Evolutionary conservation across 2,797 vertebrate genomes (phyloP), one percentile per base, ranked within the genome.

Genomic region (Zalophus californianus): DNA sequence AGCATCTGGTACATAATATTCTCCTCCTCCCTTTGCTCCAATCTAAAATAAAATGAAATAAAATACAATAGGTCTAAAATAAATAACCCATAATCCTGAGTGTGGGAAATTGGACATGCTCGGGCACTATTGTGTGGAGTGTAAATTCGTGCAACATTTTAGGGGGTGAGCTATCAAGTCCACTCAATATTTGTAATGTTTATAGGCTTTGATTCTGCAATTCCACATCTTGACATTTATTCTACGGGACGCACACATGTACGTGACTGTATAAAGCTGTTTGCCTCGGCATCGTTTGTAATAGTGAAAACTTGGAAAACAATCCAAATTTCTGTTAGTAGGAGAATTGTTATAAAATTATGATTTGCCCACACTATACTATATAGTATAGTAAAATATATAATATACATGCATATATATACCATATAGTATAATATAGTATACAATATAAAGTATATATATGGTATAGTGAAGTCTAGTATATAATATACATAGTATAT

Each of bases 111-210:
- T 3, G 6, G 80, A 54, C 18, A 18, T 0, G 29, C 38, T 75
- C 29, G 16, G 70, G 50, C 0, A 0, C 8, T 18, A 0, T 21
- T 7, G 10, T 1, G 3, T 54, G 58, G 13, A n/a, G 9, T 25
- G 1, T 6, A 25, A 38, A 3, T 64, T 27, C 1, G 38, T 32
- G 29, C 20, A n/a, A n/a, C 20, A 13, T 72, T 72, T 82, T 86
- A 85, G 58, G 54, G 21, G 58, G 8, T 14, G 27, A 32, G 5
- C 62, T 90, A 54, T 21, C 60, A 62, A 7, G 12, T 60, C 60
- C 41, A 62, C 56, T 50, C 32, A 50, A 35, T 48, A 14, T 48
- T n/a, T 72, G 18, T 25, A 12, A 75, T n/a, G 58, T 52, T 38
- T 4, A 52, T 9, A 66, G 58, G 23, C n/a, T 38, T 38, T 29